Percentiles rank a stretch among this genome's conserved stretches.
phyloP scores from a whole-genome alignment of 1,140 invertebrate species.

The Drosophila ercepeae region DNA sequence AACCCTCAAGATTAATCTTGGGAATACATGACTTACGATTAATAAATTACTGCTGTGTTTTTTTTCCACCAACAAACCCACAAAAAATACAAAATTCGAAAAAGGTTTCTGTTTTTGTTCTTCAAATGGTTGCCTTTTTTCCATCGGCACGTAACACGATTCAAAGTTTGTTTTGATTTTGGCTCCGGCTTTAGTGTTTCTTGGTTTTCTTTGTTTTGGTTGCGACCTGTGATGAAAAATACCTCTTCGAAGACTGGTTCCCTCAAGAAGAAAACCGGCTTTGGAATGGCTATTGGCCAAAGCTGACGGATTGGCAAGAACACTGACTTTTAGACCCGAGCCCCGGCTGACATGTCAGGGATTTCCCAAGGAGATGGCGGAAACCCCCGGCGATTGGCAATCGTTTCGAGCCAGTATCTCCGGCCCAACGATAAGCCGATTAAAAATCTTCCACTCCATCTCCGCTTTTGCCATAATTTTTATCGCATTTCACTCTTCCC shows the following conservation, averaged over 20 bases:
- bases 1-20: slow-evolving; percentile 25
- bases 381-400: slow-evolving; percentile 14
- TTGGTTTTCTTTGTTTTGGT: slow-evolving; percentile 28
- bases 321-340: slow-evolving; percentile 4
- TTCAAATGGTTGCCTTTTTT: slow-evolving; percentile 25
- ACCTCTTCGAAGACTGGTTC: slow-evolving; percentile 24
- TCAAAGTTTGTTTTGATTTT: slow-evolving; percentile 42
- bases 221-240: slow-evolving; percentile 19
- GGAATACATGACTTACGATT: slow-evolving; percentile 22
- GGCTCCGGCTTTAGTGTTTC: slow-evolving; percentile 15
- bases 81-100: slow-evolving; percentile 12
- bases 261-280: slow-evolving; percentile 27
- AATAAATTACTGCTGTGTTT: slow-evolving; percentile 41
- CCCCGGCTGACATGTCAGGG: slow-evolving; percentile 17
- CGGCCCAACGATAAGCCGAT: slow-evolving; percentile 41
- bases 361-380: slow-evolving; percentile 33
- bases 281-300: slow-evolving; percentile 7
- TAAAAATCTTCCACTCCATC: slow-evolving; percentile 47
- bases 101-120: slow-evolving; percentile 20
- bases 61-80: slow-evolving; percentile 33
- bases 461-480: slow-evolving; percentile 34
- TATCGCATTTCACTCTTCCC: slow-evolving; percentile 26
- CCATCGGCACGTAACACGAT: slow-evolving; percentile 54
- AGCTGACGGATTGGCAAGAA: slow-evolving; percentile 14
- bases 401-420: not conserved